phyloP scores from a whole-genome alignment of 2,797 vertebrate genomes.

The Enteromius mattozi region DNA sequence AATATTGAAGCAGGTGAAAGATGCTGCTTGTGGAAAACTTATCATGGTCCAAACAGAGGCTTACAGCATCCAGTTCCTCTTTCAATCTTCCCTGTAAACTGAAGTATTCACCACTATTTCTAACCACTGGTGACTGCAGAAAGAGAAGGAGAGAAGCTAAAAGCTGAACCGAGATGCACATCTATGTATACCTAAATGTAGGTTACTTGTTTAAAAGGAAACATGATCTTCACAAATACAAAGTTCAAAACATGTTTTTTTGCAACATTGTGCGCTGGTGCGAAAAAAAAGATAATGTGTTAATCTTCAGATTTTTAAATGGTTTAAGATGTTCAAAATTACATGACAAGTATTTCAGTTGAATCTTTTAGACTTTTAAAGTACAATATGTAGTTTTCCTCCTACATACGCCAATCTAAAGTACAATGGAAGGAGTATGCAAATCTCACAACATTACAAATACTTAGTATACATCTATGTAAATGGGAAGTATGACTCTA shows the following conservation, averaged over 20 bases:
- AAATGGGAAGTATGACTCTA: neutral
- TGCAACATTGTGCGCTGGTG: neutral
- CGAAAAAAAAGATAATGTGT: neutral
- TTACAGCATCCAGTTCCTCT: conserved; percentile 46
- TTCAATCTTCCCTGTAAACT: conserved; percentile 15
- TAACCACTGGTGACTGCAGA: conserved; percentile 8
- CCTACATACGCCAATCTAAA: neutral
- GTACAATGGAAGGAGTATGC: neutral
- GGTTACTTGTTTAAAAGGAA: neutral
- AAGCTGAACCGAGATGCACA: conserved; percentile 39
- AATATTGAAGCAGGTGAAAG: neutral
- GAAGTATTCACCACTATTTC: conserved; percentile 22
- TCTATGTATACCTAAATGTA: neutral
- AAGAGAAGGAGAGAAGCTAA: conserved; percentile 23
- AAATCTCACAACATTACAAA: neutral
- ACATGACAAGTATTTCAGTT: neutral
- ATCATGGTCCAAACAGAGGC: neutral
- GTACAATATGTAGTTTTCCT: neutral
- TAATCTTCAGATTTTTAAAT: neutral
- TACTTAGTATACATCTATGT: neutral
- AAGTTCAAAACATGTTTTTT: neutral
- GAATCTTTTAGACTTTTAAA: neutral
- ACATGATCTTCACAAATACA: neutral
- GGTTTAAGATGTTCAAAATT: neutral
- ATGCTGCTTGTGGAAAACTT: neutral